phyloP scores from a whole-genome alignment of 2,113 vertebrate genomes.

The Micronycteris hirsuta region DNA sequence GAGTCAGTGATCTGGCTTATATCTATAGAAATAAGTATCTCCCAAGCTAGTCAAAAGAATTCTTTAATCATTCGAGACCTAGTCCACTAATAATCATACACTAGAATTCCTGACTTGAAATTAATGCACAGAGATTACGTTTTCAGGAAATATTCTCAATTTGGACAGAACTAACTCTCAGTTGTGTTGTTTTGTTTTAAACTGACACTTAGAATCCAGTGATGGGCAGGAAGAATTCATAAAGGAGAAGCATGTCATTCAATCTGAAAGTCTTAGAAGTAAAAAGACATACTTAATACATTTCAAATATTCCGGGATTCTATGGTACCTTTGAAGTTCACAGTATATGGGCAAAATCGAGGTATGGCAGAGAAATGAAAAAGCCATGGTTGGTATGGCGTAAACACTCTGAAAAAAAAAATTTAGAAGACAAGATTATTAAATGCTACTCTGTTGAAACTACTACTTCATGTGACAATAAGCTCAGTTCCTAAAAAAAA shows the following conservation, averaged over 20 bases:
- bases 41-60: background rate
- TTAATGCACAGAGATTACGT: background rate
- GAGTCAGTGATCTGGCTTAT: background rate
- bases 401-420: slow-evolving; percentile 90
- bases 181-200: background rate
- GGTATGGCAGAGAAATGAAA: slow-evolving; percentile 98
- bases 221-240: background rate
- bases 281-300: background rate
- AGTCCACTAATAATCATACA: background rate
- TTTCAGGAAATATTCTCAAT: background rate
- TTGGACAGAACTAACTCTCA: background rate
- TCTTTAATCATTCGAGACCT: background rate
- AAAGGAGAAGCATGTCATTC: background rate
- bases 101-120: background rate
- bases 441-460: slow-evolving; percentile 16
- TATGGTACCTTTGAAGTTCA: slow-evolving; percentile 87
- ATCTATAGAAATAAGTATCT: background rate
- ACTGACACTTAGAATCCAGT: slow-evolving; percentile 25
- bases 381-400: slow-evolving; percentile 97
- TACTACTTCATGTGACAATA: slow-evolving; percentile 19
- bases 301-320: background rate
- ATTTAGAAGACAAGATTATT: slow-evolving; percentile 14
- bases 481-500: background rate
- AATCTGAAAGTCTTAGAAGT: background rate
- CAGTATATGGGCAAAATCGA: slow-evolving; percentile 96